These are phyloP conservation scores for Steinernema carpocapsae DNA, from an alignment of 2,888 invertebrate species.

Conservation along the genomic window DNA sequence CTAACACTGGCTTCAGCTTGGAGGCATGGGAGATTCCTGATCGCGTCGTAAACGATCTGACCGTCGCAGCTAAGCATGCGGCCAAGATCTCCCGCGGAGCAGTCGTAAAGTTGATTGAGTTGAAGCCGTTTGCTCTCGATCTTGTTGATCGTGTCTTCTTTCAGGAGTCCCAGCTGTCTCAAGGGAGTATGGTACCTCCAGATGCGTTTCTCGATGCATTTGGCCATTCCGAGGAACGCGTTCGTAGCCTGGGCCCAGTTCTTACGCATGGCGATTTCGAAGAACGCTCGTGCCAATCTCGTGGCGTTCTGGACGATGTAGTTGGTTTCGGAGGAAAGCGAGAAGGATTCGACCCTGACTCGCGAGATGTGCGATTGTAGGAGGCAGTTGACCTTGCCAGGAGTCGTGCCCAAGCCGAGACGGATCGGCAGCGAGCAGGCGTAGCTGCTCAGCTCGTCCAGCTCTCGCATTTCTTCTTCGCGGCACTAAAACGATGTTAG, in stretches of 20 bases:
- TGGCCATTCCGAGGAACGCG: slow-evolving; percentile 82
- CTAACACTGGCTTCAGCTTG: slow-evolving; percentile 84
- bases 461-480: slow-evolving; percentile 90
- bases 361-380: slow-evolving; percentile 74
- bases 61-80: slow-evolving; percentile 62
- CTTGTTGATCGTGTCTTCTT: slow-evolving; percentile 41
- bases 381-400: slow-evolving; percentile 92
- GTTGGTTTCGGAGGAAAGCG: slow-evolving; percentile 84
- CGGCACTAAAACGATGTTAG: slow-evolving; percentile 82
- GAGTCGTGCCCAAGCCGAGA: slow-evolving; percentile 85
- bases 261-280: slow-evolving; percentile 87
- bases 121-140: slow-evolving; percentile 43
- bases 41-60: slow-evolving; percentile 78
- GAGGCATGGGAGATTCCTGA: slow-evolving; percentile 83
- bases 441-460: slow-evolving; percentile 79
- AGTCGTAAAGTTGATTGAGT: slow-evolving; percentile 81
- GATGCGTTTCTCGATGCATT: slow-evolving; percentile 88
- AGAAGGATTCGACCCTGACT: slow-evolving; percentile 78
- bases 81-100: slow-evolving; percentile 86
- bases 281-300: slow-evolving; percentile 83
- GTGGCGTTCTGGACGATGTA: slow-evolving; percentile 80
- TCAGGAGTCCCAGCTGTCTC: slow-evolving; percentile 71
- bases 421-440: slow-evolving; percentile 81
- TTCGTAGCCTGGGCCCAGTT: slow-evolving; percentile 89
- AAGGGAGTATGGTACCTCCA: slow-evolving; percentile 86